Evolutionary conservation across 2,797 vertebrate genomes (phyloP), one percentile per base, ranked within the genome.

Genomic region (Hoplostethus atlanticus): DNA sequence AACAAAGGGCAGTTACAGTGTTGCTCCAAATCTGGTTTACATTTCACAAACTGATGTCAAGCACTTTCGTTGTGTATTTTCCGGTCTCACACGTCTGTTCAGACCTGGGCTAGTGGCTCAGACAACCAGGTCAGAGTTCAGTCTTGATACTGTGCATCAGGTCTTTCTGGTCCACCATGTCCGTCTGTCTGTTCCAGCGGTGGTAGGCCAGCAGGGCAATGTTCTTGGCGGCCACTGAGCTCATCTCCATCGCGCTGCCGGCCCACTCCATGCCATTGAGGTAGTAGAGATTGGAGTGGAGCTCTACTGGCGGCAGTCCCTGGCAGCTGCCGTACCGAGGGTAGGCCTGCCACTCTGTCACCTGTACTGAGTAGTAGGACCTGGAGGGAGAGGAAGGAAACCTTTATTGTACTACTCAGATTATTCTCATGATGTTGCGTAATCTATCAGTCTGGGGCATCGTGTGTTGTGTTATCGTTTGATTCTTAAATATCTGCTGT

Each of bases 131-230:
- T 98, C 95, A 99, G 84, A 99, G 93, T 80, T 99, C 98, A 0
- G 97, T 99, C 91, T 99, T 99, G 84, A 99, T 96, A 87, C 97
- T 97, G 92, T 99, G 98, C 94, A 99, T 96, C 81, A 99, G 93
- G 79, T 99, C 98, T 84, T 94, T 97, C 87, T 98, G 98, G 92
- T 99, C 97, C 28, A 99, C 96, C 95, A 97, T 98, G 79, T 98
- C 97, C 2, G 95, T 89, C 60, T 98, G 96, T 68, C 95, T 93
- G 84, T 96, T 96, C 98, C 98, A 99, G 87, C 96, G 96, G 87
- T 98, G 97, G 83, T 97, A 98, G 4, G 97, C 97, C 85, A 99
- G 83, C 84, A 99, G 93, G 9, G 98, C 98, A 51, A 99, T 96
- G 1, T 99, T 99, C 87, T 99, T 99, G 81, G 98, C 98, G 0